Conservation (phyloP, 1,140 invertebrate genomes). For the Drosophila biarmipes region DNA sequence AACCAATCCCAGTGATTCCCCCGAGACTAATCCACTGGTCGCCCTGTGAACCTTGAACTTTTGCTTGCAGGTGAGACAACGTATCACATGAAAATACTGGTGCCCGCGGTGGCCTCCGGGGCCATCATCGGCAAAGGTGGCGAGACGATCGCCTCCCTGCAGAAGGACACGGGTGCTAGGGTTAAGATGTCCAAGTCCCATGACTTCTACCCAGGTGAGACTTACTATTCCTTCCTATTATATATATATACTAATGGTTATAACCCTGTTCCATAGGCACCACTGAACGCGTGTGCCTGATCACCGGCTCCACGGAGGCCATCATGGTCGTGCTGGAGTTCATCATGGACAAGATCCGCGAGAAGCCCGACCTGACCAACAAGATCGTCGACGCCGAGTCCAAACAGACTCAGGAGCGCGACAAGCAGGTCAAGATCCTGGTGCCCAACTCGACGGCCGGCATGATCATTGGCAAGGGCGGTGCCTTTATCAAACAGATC, state of each 20-base stretch:
- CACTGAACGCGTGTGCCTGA: conserved; percentile 97
- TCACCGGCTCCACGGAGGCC: conserved; percentile 96
- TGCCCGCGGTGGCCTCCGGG: conserved; percentile 97
- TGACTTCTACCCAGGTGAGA: conserved; percentile 98
- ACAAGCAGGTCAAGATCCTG: conserved; percentile 97
- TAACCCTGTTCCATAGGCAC: conserved; percentile 89
- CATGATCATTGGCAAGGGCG: conserved; percentile 99
- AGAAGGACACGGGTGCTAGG: conserved; percentile 97
- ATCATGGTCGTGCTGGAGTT: conserved; percentile 97
- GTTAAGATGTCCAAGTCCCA: conserved; percentile 99
- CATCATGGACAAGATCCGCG: conserved; percentile 99
- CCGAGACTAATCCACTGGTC: conserved; percentile 46
- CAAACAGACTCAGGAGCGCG: conserved; percentile 90
- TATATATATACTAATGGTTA: background rate
- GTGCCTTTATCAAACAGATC: conserved; percentile 99
- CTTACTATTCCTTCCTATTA: rapidly evolving
- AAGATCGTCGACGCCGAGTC: conserved; percentile 89
- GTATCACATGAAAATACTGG: conserved; percentile 97
- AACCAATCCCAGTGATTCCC: conserved; percentile 11
- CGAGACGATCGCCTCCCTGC: conserved; percentile 97
- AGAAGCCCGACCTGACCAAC: conserved; percentile 97
- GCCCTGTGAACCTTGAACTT: conserved; percentile 55
- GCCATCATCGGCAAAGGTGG: conserved; percentile 99
- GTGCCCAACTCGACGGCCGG: conserved; percentile 99
- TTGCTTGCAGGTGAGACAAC: conserved; percentile 88